Evolutionary conservation across 2,797 vertebrate genomes (phyloP).

Genomic region (Girardinus metallicus): DNA sequence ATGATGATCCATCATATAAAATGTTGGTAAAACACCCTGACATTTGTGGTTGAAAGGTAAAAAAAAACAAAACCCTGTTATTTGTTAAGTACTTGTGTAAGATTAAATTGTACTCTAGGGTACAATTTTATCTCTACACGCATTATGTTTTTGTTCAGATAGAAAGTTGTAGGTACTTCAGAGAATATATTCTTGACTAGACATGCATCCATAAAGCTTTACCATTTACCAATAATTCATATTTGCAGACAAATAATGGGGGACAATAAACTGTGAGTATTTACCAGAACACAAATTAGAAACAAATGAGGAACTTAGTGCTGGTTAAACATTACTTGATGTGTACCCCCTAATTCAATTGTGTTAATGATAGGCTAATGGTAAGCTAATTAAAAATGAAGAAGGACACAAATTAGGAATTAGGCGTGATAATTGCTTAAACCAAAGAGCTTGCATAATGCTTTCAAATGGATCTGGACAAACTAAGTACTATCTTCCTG

Average conservation of each 20-base stretch:
- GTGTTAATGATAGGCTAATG: constrained; percentile 15
- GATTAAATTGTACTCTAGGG: not conserved
- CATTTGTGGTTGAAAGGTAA: not conserved
- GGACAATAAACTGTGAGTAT: not conserved
- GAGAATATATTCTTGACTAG: not conserved
- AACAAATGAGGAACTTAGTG: constrained; percentile 10
- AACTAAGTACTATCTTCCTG: constrained; percentile 1
- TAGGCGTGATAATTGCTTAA: constrained; percentile 10
- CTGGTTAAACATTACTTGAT: constrained; percentile 9
- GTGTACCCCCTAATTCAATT: constrained; percentile 14
- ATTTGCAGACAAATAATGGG: not conserved
- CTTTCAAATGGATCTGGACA: not conserved
- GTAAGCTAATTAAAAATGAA: constrained; percentile 12
- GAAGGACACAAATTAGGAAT: constrained; percentile 7
- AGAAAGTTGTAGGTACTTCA: not conserved
- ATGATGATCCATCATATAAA: not conserved
- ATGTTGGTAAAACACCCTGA: not conserved
- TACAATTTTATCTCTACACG: not conserved
- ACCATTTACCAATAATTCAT: not conserved
- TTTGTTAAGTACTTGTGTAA: not conserved
- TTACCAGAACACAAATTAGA: constrained; percentile 7
- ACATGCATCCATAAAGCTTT: not conserved
- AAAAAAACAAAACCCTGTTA: not conserved
- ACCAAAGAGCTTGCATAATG: not conserved
- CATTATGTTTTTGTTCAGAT: not conserved